Evolutionary conservation across 2,888 invertebrate genomes (phyloP), one percentile per base, ranked within the genome.

Genomic region (Marasmarcha lunaedactyla): DNA sequence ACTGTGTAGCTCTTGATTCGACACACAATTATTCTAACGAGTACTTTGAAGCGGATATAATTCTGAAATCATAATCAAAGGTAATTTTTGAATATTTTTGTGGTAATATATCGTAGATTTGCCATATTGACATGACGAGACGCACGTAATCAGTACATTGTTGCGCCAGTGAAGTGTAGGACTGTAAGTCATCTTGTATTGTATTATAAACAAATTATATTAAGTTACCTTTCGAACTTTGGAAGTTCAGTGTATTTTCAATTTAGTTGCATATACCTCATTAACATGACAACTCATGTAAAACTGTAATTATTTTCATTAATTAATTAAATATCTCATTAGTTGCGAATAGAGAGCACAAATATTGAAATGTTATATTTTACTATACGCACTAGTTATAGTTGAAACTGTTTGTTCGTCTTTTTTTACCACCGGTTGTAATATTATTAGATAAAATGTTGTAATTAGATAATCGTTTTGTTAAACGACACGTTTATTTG

Each of bases 161-260:
- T 20, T 20, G 20, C 20, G 14, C 79, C 79, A 79, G 78, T 79
- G 78, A 63, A 55, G 58, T 61, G 68, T 73, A 72, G 69, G 81
- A 76, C 78, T 79, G 59, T 76, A 77, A 81, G 79, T 79, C 81
- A 56, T 59, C n/a, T n/a, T n/a, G n/a, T 61, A 59, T 64, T 58
- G 64, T 63, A 53, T 30, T 30, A 10, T 30, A 11, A 34, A 14
- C 14, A 34, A 14, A 34, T 34, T 13, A 73, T 59, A 57, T 76
- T 77, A 78, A 81, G 79, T 81, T 81, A 81, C 81, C 81, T 74
- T 62, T 55, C 60, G 81, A 77, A 76, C 81, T 74, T 74, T 59
- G 69, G 71, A 81, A 81, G 81, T 81, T 81, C 81, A 55, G 52
- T 62, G 70, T 69, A 60, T 59, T 69, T 20, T 20, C 20, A 20